phyloP scores from a whole-genome alignment of 2,797 vertebrate species.

The Halcyon badia region DNA sequence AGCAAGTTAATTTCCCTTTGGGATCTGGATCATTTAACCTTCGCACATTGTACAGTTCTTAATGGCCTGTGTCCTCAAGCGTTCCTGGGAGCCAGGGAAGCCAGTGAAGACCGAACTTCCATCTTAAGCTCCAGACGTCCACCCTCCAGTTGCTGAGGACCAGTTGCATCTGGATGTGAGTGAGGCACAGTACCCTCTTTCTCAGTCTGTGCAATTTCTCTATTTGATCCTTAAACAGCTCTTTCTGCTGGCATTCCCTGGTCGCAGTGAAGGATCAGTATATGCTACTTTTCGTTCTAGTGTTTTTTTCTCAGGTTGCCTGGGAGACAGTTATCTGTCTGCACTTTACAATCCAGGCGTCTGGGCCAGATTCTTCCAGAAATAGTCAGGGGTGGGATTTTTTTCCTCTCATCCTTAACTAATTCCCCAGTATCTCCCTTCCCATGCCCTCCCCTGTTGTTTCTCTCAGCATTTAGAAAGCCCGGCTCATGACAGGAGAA shows the following conservation, averaged over 20 bases:
- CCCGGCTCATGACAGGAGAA: not conserved
- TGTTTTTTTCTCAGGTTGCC: not conserved
- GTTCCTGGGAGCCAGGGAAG: not conserved
- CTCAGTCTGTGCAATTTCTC: not conserved
- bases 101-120: not conserved
- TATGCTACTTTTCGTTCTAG: not conserved
- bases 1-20: not conserved
- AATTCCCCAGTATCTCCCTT: not conserved
- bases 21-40: not conserved
- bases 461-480: not conserved
- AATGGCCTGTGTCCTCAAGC: not conserved
- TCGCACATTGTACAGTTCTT: not conserved
- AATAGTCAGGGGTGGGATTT: not conserved
- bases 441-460: accelerated
- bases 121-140: not conserved
- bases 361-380: not conserved
- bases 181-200: not conserved
- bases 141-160: not conserved
- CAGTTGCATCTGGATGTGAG: accelerated
- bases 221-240: not conserved
- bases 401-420: not conserved
- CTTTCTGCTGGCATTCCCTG: not conserved
- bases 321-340: not conserved
- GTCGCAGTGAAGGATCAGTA: not conserved
- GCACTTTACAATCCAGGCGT: not conserved